Percentiles rank a stretch among this genome's conserved stretches.
These are phyloP conservation scores for Miltochrista miniata DNA, from an alignment of 2,888 invertebrate species.

Conservation along the genomic window DNA sequence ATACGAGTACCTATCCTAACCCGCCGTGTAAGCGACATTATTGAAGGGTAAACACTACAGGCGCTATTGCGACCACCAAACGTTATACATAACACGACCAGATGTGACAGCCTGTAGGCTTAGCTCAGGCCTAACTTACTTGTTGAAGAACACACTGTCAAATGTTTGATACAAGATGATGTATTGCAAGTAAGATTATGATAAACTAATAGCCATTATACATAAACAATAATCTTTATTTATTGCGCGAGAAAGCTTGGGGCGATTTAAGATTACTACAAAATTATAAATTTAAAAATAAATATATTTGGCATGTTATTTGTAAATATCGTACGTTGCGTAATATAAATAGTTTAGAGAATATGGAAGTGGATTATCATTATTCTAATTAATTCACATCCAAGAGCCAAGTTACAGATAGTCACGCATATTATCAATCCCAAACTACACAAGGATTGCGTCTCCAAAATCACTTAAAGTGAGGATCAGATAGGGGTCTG, in stretches of 20 bases:
- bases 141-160: background rate
- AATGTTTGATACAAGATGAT: background rate
- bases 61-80: background rate
- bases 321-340: too few relatives aligned
- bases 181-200: background rate
- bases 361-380: too few relatives aligned
- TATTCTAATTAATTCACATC: background rate
- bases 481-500: background rate
- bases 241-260: too few relatives aligned
- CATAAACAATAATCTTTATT: background rate
- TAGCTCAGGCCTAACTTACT: background rate
- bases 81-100: background rate
- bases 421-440: background rate
- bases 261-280: too few relatives aligned
- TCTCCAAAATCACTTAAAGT: background rate
- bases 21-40: constrained; percentile 1
- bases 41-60: constrained; percentile 3
- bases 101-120: background rate
- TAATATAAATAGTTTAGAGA: too few relatives aligned
- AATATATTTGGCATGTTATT: too few relatives aligned
- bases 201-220: background rate
- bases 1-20: background rate
- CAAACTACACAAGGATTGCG: background rate
- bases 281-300: too few relatives aligned
- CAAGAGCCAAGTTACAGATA: background rate